These are phyloP conservation scores for Diachasma alloeum DNA, from an alignment of 1,140 invertebrate species.

Conservation along the genomic window DNA sequence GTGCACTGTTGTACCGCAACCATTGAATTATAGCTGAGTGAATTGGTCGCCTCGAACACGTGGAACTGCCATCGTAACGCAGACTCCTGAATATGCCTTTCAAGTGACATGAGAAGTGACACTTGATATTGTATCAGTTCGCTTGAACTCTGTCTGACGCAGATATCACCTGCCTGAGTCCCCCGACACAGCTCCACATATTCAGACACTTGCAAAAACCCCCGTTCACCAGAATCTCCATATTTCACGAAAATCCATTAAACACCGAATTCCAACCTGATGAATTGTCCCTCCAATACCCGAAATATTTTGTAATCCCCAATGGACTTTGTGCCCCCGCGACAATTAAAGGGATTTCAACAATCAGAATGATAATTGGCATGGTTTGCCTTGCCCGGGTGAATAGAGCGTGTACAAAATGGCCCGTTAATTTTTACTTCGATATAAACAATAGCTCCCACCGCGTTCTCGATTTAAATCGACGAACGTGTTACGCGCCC, in stretches of 20 bases:
- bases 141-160: constrained; percentile 42
- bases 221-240: not conserved
- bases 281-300: not conserved
- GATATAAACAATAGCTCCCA: constrained; percentile 5
- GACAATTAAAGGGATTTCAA: constrained; percentile 6
- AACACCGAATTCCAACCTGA: not conserved
- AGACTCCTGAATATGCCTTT: constrained; percentile 27
- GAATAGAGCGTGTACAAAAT: not conserved
- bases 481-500: not conserved
- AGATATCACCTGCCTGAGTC: constrained; percentile 25
- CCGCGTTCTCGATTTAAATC: not conserved
- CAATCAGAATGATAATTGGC: not conserved
- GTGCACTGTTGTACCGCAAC: too few species aligned
- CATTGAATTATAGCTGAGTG: not conserved
- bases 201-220: too few species aligned
- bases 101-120: constrained; percentile 49
- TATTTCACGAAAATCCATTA: not conserved
- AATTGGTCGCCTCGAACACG: not conserved
- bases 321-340: not conserved
- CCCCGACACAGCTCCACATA: not conserved
- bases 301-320: not conserved
- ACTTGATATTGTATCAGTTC: constrained; percentile 50
- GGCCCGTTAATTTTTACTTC: constrained; percentile 5
- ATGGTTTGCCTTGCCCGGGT: not conserved
- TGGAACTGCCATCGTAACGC: constrained; percentile 9